Percentiles rank a stretch among this genome's conserved stretches.
These are phyloP conservation scores for Sarotherodon lohbergeri DNA, from an alignment of 2,113 vertebrate species.

Conservation along the genomic window DNA sequence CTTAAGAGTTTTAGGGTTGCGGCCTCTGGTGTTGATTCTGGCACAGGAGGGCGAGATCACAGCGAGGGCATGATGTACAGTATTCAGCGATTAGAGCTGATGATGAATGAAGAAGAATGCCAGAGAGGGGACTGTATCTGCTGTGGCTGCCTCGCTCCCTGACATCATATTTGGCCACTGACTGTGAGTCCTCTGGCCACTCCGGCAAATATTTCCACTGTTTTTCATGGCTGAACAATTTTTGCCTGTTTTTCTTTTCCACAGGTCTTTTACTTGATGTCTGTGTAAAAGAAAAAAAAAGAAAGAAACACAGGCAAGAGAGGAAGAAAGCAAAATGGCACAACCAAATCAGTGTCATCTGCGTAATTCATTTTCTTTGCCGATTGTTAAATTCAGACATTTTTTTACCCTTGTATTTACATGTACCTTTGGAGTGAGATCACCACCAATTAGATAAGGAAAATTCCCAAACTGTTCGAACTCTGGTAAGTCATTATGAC, in stretches of 20 bases:
- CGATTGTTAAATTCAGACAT: neutral
- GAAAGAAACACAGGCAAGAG: neutral
- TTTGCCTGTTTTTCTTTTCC: constrained; percentile 49
- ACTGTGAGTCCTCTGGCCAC: constrained; percentile 33
- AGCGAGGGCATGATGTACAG: neutral
- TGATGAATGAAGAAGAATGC: constrained; percentile 20
- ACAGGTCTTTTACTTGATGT: constrained; percentile 23
- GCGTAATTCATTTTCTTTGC: neutral
- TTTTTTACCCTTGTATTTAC: neutral
- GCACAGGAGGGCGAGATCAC: neutral
- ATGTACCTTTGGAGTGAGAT: neutral
- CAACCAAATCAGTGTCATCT: neutral
- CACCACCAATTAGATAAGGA: neutral
- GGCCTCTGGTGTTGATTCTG: constrained; percentile 31
- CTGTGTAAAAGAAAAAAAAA: constrained; percentile 21
- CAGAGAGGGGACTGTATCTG: constrained; percentile 1
- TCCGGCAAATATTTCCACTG: constrained; percentile 52
- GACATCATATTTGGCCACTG: constrained; percentile 63
- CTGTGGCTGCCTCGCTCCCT: constrained; percentile 27
- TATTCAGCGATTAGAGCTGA: constrained; percentile 12
- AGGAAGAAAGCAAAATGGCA: neutral
- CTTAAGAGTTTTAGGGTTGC: constrained; percentile 7
- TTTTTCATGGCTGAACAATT: constrained; percentile 59
- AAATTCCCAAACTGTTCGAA: neutral
- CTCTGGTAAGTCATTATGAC: constrained; percentile 24